These are phyloP conservation scores for Siniperca chuatsi DNA, from an alignment of 2,113 vertebrate genomes.

Conservation along the genomic window DNA sequence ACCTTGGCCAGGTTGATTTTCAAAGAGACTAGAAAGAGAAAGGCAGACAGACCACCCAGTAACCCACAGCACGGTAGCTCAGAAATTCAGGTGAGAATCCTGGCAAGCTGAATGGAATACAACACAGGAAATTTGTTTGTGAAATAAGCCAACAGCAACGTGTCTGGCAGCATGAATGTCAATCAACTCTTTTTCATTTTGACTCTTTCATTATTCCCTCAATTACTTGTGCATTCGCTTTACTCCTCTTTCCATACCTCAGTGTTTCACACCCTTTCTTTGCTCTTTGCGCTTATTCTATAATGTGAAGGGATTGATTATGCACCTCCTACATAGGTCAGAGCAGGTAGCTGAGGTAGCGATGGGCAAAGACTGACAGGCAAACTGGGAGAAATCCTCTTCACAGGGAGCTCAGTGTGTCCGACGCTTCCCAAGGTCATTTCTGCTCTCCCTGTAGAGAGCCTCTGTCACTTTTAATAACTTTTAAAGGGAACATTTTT, in stretches of 20 bases:
- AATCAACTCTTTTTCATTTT: neutral
- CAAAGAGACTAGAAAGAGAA: neutral
- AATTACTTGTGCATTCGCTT: neutral
- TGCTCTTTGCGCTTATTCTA: constrained; percentile 6
- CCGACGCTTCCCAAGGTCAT: constrained; percentile 72
- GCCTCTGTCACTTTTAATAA: constrained; percentile 76
- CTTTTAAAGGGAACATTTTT: constrained; percentile 69
- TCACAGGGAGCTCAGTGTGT: constrained; percentile 29
- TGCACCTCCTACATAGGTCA: constrained; percentile 58
- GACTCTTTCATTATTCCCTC: neutral
- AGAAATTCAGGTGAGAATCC: neutral
- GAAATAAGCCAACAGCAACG: neutral
- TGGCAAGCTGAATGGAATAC: neutral
- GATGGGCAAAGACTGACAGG: constrained; percentile 29
- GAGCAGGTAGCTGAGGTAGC: constrained; percentile 39
- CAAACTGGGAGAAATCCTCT: constrained; percentile 44
- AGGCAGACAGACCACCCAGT: neutral
- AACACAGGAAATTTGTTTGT: neutral
- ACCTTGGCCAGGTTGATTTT: neutral
- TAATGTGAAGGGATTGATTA: constrained; percentile 40
- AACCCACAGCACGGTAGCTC: neutral
- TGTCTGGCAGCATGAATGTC: constrained; percentile 1
- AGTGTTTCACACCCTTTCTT: neutral
- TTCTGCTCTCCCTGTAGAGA: constrained; percentile 61
- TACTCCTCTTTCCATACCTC: neutral